These are phyloP conservation scores for Catotricha subobsoleta DNA, from an alignment of 2,888 invertebrate species.

Conservation along the genomic window DNA sequence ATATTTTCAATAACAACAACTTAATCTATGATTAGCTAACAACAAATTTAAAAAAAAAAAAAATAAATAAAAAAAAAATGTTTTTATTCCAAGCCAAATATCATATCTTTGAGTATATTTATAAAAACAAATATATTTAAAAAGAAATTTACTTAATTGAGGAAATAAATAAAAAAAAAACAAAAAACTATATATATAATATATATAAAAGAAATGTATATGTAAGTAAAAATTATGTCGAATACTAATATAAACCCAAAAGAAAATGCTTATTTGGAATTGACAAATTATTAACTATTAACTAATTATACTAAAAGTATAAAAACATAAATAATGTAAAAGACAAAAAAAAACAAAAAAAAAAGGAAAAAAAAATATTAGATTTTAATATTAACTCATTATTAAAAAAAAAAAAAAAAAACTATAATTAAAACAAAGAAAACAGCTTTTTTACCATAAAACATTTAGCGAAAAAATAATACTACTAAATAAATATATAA, in stretches of 20 bases:
- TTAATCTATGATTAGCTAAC: too few species aligned
- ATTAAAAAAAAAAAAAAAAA: not conserved
- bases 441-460: constrained; percentile 6
- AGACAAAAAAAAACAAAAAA: not conserved
- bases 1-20: too few species aligned
- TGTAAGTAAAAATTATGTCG: not conserved
- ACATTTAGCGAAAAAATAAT: not conserved
- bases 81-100: too few species aligned
- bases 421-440: not conserved
- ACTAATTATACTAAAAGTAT: not conserved
- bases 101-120: too few species aligned
- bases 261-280: constrained; percentile 9
- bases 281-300: constrained; percentile 6
- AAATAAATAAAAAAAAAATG: too few species aligned
- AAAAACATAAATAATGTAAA: not conserved
- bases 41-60: too few species aligned
- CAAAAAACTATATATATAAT: too few species aligned
- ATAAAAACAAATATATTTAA: too few species aligned
- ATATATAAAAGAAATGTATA: not conserved
- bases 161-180: too few species aligned
- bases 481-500: constrained; percentile 1
- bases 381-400: not conserved
- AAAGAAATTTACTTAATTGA: too few species aligned
- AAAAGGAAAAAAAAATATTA: not conserved
- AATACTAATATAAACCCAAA: constrained; percentile 1